phyloP scores from a whole-genome alignment of 2,113 vertebrate species.

The Anser cygnoides region DNA sequence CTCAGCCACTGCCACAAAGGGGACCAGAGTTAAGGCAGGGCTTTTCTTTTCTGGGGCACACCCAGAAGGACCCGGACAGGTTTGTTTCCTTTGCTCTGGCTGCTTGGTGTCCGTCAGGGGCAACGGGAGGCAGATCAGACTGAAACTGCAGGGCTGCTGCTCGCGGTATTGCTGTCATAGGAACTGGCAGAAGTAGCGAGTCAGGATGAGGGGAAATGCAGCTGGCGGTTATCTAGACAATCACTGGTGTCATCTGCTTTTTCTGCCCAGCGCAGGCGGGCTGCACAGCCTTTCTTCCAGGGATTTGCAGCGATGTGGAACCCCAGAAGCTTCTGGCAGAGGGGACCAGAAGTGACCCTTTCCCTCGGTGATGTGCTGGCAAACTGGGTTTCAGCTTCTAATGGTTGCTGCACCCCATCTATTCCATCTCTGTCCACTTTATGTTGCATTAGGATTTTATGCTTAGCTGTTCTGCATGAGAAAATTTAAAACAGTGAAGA shows the following conservation, averaged over 20 bases:
- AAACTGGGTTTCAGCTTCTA: background rate
- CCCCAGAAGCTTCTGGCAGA: background rate
- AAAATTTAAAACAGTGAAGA: background rate
- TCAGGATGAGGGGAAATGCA: background rate
- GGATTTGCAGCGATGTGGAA: background rate
- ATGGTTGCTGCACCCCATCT: background rate
- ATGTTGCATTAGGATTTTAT: rapidly evolving
- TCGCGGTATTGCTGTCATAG: background rate
- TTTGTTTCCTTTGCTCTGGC: background rate
- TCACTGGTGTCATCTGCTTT: background rate
- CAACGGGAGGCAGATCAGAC: background rate
- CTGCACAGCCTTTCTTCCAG: background rate
- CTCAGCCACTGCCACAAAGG: background rate
- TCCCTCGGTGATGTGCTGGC: background rate
- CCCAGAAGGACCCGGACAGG: background rate
- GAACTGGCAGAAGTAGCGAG: background rate
- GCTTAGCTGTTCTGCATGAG: background rate
- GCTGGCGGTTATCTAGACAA: background rate
- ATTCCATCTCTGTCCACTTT: background rate
- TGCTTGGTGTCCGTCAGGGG: background rate
- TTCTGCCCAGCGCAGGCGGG: background rate
- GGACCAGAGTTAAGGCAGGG: background rate
- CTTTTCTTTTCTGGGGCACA: background rate
- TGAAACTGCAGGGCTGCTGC: rapidly evolving
- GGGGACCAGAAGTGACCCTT: background rate